A percentile compares a stretch with the other conserved stretches of the same genome.
These are phyloP conservation scores for Podiceps cristatus DNA, from an alignment of 2,113 vertebrate species.

Conservation along the genomic window DNA sequence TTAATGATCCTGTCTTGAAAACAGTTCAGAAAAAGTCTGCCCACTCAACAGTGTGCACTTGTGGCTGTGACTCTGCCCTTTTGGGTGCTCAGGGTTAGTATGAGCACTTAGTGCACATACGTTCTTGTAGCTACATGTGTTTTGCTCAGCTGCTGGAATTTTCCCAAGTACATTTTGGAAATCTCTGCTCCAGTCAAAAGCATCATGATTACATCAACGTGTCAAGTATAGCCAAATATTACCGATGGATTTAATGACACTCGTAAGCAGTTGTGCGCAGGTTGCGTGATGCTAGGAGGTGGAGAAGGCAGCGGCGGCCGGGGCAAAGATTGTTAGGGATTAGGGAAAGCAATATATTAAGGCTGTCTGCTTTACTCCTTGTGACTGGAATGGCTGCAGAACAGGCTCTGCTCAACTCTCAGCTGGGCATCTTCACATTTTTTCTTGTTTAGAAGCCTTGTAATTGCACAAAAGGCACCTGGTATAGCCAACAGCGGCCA, in stretches of 20 bases:
- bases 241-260: not conserved
- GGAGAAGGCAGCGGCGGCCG: not conserved
- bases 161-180: not conserved
- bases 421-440: not conserved
- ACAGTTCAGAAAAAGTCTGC: not conserved
- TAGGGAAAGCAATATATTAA: not conserved
- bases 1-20: not conserved
- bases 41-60: not conserved
- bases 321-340: not conserved
- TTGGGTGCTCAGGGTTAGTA: not conserved
- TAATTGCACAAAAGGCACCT: not conserved
- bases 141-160: constrained; percentile 7
- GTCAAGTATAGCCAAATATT: not conserved
- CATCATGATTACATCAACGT: not conserved
- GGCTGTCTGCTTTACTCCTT: not conserved
- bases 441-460: not conserved
- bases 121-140: not conserved
- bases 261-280: not conserved
- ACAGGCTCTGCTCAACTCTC: not conserved
- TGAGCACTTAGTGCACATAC: not conserved
- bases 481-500: not conserved
- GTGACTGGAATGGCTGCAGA: not conserved
- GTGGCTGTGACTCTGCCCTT: not conserved
- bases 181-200: constrained; percentile 19
- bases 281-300: not conserved